A percentile compares a stretch with the other conserved stretches of the same genome.
Conservation (phyloP, 2,113 vertebrate genomes). For the Arizona elegans region DNA sequence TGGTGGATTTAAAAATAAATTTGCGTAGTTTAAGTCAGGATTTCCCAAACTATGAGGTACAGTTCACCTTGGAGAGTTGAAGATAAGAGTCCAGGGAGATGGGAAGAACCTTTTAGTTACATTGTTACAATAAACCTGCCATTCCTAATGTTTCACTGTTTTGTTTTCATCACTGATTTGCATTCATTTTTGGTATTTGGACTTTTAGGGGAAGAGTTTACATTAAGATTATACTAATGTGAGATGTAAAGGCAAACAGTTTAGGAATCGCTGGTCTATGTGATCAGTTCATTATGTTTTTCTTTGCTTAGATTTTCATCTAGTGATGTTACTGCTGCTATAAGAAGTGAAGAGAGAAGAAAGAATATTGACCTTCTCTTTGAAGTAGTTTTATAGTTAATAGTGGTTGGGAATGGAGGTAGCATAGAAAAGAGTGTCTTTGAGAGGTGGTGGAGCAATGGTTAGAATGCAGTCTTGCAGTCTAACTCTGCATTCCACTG, state of each 20-base stretch:
- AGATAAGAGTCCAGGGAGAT: neutral
- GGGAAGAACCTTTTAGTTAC: neutral
- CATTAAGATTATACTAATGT: neutral
- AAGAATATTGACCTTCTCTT: neutral
- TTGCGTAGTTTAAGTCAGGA: neutral
- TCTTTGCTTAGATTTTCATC: neutral
- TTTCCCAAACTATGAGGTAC: neutral
- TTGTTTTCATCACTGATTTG: neutral
- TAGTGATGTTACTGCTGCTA: neutral
- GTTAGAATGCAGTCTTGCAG: neutral
- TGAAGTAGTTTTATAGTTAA: neutral
- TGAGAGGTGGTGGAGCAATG: neutral
- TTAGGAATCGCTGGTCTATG: neutral
- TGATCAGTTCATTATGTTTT: neutral
- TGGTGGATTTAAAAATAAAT: neutral
- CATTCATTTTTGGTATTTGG: neutral
- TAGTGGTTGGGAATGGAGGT: neutral
- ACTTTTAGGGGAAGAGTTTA: neutral
- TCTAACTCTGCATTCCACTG: neutral
- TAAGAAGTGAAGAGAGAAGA: neutral
- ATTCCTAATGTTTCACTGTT: neutral
- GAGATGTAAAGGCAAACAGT: neutral
- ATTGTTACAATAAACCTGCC: neutral
- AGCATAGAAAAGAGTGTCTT: neutral
- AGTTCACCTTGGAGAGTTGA: neutral